Conservation (phyloP, 2,797 vertebrate genomes). For the Pipistrellus pygmaeus region DNA sequence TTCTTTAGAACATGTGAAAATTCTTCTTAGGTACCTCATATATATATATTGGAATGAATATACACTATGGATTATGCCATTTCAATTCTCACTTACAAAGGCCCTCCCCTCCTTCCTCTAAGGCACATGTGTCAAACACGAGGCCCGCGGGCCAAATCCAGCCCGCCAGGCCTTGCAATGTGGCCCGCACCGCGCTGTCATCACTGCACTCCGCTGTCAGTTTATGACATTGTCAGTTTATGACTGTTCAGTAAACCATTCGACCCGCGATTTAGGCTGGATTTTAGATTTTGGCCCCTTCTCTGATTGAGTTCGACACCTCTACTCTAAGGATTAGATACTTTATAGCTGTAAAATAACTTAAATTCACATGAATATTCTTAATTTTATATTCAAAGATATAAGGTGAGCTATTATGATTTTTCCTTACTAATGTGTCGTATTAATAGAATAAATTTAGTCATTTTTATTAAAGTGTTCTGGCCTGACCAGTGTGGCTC, state of each 20-base stretch:
- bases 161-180: too few relatives aligned
- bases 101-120: background rate
- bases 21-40: background rate
- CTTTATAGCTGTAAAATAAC: background rate
- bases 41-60: background rate
- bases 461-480: constrained; percentile 29
- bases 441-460: background rate
- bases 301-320: too few relatives aligned
- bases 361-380: background rate
- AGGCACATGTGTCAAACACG: too few relatives aligned
- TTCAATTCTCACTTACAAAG: background rate
- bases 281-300: too few relatives aligned
- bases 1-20: background rate
- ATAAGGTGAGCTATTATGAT: background rate
- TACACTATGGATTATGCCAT: background rate
- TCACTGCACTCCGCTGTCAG: too few relatives aligned
- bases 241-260: too few relatives aligned
- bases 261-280: too few relatives aligned
- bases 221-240: too few relatives aligned
- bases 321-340: background rate
- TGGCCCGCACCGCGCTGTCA: too few relatives aligned
- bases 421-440: background rate
- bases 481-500: too few relatives aligned
- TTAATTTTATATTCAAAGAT: background rate
- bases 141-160: too few relatives aligned